Evolutionary conservation across 2,888 invertebrate species (phyloP), one percentile per base, ranked within the genome.

Genomic region (Caenorhabditis imperialis): DNA sequence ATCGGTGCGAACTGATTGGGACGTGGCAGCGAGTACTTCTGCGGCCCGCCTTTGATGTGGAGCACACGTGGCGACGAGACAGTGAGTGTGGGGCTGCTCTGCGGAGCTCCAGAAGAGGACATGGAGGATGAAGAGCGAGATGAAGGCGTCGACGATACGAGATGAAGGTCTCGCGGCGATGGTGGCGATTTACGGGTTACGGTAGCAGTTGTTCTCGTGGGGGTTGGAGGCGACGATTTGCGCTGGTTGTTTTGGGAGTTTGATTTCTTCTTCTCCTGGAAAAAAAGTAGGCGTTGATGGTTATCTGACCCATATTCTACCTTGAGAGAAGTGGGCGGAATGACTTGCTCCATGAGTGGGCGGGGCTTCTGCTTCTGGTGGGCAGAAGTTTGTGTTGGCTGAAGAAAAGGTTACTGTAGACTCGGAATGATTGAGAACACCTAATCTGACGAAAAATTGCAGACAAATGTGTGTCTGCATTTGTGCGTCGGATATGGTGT

Each of bases 261-360:
- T 55, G 63, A 54, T 63, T 63, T 53, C 38, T 62, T 25, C 10
- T 62, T 57, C 50, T 69, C 45, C 51, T 53, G n/a, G 2, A 70
- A 47, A n/a, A 18, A 6, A 25, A 37, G 0, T 7, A 5, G 5
- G 18, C 3, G n/a, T 14, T 3, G 16, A 25, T n/a, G 2, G 16
- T 22, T 4, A 22, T 1, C 3, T 16, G 2, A 20, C n/a, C 30
- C 0, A 10, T 22, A 12, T 4, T 25, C 8, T 18, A 74, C 75
- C 65, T 69, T 76, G 57, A 72, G 62, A 72, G 67, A 76, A 61
- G 63, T 38, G 25, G 73, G 42, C 48, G 69, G 72, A 23, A 75
- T 48, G 42, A 76, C 42, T n/a, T 69, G 62, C 30, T 74, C 74
- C 78, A 76, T 79, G 14, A 76, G 76, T 48, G 78, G 76, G 40